Percentiles rank a stretch among this genome's conserved stretches.
These are phyloP conservation scores for Chondrilla cf. caribensis DNA, from an alignment of 37 sponge, comb jelly and placozoan species.

Conservation along the genomic window DNA sequence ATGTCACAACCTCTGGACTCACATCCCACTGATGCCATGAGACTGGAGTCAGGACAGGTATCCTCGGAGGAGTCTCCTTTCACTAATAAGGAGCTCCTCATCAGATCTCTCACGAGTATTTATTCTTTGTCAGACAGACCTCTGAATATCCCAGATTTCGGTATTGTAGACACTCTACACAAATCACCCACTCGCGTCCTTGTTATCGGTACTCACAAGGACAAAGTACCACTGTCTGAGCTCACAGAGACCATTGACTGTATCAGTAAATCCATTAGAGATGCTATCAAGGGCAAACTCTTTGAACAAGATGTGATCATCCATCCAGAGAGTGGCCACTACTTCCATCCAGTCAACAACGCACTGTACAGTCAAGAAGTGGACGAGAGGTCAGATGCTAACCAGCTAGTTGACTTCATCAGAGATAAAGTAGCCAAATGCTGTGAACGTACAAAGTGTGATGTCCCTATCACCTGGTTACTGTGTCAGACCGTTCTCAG, in stretches of 20 bases:
- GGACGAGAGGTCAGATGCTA: neutral
- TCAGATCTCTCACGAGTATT: neutral
- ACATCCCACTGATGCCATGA: neutral
- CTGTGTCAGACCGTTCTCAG: constrained; percentile 2
- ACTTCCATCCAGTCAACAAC: neutral
- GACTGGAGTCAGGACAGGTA: neutral
- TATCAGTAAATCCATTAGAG: neutral
- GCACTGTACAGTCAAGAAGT: neutral
- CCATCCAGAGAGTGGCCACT: neutral
- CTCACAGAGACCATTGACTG: neutral
- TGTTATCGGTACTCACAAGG: neutral
- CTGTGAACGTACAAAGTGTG: neutral
- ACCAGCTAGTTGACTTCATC: neutral
- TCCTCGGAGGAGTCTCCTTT: neutral
- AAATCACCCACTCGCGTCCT: neutral
- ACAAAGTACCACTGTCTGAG: neutral
- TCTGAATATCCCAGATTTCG: no score
- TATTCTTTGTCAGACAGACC: neutral
- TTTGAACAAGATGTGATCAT: neutral
- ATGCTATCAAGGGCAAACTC: neutral
- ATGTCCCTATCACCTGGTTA: neutral
- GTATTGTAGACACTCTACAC: neutral
- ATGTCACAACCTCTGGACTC: neutral
- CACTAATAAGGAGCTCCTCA: neutral
- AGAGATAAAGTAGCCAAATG: neutral